phyloP scores from a whole-genome alignment of 2,888 invertebrate species.

The Trachelus stipa region DNA sequence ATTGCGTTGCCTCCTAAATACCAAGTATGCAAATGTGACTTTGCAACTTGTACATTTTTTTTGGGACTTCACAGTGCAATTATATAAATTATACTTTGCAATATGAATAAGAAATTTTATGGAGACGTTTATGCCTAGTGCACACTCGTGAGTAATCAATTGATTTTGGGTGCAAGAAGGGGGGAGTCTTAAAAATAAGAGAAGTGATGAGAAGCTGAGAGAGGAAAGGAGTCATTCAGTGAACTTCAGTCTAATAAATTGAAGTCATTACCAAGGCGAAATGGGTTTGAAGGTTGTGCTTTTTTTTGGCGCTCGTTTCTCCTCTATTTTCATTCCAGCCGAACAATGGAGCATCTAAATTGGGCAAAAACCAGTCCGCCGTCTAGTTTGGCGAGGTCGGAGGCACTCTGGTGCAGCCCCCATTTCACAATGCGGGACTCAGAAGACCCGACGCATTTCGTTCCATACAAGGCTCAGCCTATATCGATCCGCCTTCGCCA shows the following conservation, averaged over 20 bases:
- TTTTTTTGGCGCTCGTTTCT: slow-evolving; percentile 11
- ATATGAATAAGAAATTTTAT: not conserved
- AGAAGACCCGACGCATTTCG: slow-evolving; percentile 1
- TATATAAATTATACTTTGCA: not conserved
- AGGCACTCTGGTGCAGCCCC: slow-evolving; percentile 32
- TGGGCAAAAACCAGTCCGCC: slow-evolving; percentile 57
- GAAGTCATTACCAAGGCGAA: slow-evolving; percentile 4
- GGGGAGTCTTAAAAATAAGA: not conserved
- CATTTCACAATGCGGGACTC: slow-evolving; percentile 12
- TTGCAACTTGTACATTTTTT: not conserved
- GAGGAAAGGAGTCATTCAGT: not conserved
- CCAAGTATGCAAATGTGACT: not conserved
- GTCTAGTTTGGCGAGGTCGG: slow-evolving; percentile 50
- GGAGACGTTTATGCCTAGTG: not conserved
- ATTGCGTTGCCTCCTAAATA: not conserved
- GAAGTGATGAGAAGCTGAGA: not conserved
- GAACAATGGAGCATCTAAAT: slow-evolving; percentile 55
- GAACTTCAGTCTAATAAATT: slow-evolving; percentile 7
- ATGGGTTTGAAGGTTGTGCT: not conserved
- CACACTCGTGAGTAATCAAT: not conserved
- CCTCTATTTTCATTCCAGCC: slow-evolving; percentile 52
- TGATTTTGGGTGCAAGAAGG: not conserved
- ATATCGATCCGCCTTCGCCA: slow-evolving; percentile 5
- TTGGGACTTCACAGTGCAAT: not conserved
- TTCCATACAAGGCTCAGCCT: not conserved